Evolutionary conservation across 2,113 vertebrate genomes (phyloP).

Genomic region (Ivindomyrus marchei): DNA sequence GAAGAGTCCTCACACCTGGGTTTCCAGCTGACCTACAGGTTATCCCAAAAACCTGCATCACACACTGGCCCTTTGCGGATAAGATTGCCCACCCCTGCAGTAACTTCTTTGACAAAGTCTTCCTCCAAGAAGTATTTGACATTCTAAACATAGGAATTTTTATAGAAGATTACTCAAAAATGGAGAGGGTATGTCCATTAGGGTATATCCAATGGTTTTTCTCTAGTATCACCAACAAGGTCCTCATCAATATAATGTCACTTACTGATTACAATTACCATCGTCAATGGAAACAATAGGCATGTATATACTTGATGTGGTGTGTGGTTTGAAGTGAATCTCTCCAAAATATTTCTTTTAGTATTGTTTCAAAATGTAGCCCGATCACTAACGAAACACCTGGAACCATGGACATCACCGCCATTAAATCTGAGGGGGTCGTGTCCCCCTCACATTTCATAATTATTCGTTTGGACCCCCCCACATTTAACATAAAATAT

Average conservation of each 20-base stretch:
- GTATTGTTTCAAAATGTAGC: neutral
- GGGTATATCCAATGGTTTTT: neutral
- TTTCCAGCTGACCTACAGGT: too few relatives aligned
- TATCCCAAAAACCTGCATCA: too few relatives aligned
- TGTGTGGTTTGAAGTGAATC: neutral
- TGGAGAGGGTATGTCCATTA: neutral
- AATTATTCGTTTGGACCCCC: too few relatives aligned
- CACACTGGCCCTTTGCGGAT: too few relatives aligned
- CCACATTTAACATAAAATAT: too few relatives aligned
- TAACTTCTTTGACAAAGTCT: slow-evolving; percentile 26
- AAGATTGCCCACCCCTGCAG: neutral
- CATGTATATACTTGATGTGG: neutral
- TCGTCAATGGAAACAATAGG: neutral
- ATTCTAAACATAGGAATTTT: slow-evolving; percentile 34
- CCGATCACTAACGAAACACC: neutral
- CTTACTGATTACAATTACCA: neutral
- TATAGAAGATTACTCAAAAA: neutral
- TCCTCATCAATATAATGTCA: neutral
- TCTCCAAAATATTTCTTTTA: neutral
- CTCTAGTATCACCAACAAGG: neutral
- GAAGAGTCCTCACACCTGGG: too few relatives aligned
- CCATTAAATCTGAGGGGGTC: too few relatives aligned
- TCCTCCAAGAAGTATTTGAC: slow-evolving; percentile 26
- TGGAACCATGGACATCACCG: too few relatives aligned
- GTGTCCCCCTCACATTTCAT: too few relatives aligned